Conservation (phyloP, 2,888 invertebrate genomes). For the Lymantria dispar region DNA sequence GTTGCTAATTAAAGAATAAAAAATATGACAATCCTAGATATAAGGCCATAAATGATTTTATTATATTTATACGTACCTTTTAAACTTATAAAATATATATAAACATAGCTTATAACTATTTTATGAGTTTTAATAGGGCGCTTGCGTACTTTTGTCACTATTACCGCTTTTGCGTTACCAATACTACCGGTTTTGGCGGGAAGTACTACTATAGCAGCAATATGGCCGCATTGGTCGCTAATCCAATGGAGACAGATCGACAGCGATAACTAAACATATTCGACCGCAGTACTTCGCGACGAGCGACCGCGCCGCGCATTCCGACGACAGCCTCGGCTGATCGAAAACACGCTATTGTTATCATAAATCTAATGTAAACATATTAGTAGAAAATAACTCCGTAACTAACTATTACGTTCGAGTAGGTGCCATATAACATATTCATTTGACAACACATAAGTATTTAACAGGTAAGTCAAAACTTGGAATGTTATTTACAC, state of each 20-base stretch:
- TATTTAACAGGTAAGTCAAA: constrained; percentile 36
- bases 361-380: constrained; percentile 32
- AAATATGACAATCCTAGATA: too few relatives aligned
- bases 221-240: constrained; percentile 6
- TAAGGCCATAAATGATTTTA: too few relatives aligned
- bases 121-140: constrained; percentile 1
- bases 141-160: constrained; percentile 19
- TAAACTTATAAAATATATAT: too few relatives aligned
- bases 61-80: too few relatives aligned
- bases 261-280: constrained; percentile 47
- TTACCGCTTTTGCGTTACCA: constrained; percentile 55
- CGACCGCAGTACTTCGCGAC: constrained; percentile 80
- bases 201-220: constrained; percentile 46
- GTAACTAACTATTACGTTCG: background rate
- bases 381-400: background rate
- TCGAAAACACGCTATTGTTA: constrained; percentile 57
- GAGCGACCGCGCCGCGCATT: constrained; percentile 63
- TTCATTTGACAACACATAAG: constrained; percentile 21
- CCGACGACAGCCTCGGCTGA: constrained; percentile 74
- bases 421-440: constrained; percentile 8
- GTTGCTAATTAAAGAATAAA: too few relatives aligned
- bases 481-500: constrained; percentile 1
- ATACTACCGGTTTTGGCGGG: constrained; percentile 75
- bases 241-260: constrained; percentile 29
- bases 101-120: too few relatives aligned